Percentiles rank a stretch among this genome's conserved stretches.
phyloP scores from a whole-genome alignment of 2,888 invertebrate species.

The Pardosa pseudoannulata region DNA sequence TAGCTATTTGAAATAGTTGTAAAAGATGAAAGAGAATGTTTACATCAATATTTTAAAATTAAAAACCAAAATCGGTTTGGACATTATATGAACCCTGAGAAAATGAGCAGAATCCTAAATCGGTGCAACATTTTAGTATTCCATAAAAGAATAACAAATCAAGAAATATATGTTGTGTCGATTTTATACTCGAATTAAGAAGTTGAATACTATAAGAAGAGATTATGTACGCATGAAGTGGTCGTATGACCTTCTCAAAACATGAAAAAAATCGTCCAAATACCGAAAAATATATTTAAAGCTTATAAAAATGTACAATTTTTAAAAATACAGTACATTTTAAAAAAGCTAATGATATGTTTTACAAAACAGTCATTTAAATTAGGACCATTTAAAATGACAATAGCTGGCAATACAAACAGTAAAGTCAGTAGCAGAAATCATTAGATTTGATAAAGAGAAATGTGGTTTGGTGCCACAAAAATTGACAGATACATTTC shows the following conservation, averaged over 20 bases:
- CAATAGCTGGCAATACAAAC: slow-evolving; percentile 36
- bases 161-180: too few relatives aligned
- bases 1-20: too few relatives aligned
- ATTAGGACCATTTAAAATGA: slow-evolving; percentile 36
- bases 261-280: neutral
- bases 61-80: too few relatives aligned
- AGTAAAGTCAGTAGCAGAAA: slow-evolving; percentile 36
- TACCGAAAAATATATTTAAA: neutral
- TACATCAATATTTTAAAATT: too few relatives aligned
- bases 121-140: too few relatives aligned
- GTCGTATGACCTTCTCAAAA: neutral
- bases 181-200: too few relatives aligned
- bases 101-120: too few relatives aligned
- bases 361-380: slow-evolving; percentile 7
- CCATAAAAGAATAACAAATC: too few relatives aligned
- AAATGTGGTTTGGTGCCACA: slow-evolving; percentile 34
- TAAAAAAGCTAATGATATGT: slow-evolving; percentile 38
- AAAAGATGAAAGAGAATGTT: too few relatives aligned
- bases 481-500: slow-evolving; percentile 37
- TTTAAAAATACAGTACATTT: slow-evolving; percentile 16
- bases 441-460: slow-evolving; percentile 35
- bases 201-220: too few relatives aligned
- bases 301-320: slow-evolving; percentile 8
- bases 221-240: too few relatives aligned
- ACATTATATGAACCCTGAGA: too few relatives aligned